Percentiles rank a stretch among this genome's conserved stretches.
Evolutionary conservation across 2,113 vertebrate species (phyloP).

Genomic region (Paraplagusia blochii): DNA sequence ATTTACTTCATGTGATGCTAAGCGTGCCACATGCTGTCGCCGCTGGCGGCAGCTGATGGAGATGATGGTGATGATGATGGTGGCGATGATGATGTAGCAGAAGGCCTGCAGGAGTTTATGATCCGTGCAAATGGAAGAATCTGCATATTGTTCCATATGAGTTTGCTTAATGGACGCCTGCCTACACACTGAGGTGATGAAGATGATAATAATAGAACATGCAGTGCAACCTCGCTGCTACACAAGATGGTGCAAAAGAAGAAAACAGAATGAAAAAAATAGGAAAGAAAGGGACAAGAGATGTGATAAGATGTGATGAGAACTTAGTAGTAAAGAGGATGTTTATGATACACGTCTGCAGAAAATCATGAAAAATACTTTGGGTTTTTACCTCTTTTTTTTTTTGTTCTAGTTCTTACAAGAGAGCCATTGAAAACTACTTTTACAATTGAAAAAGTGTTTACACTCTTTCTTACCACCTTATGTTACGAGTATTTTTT

Average conservation of each 20-base stretch:
- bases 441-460: too few species aligned
- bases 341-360: too few species aligned
- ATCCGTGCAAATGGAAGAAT: conserved; percentile 76
- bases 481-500: too few species aligned
- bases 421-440: too few species aligned
- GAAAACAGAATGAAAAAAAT: too few species aligned
- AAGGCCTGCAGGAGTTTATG: conserved; percentile 75
- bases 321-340: too few species aligned
- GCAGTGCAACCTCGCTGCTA: conserved; percentile 24
- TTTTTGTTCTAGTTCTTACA: too few species aligned
- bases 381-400: too few species aligned
- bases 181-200: conserved; percentile 65
- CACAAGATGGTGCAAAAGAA: not conserved
- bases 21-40: conserved; percentile 52
- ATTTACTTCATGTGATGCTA: conserved; percentile 70
- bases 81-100: conserved; percentile 62
- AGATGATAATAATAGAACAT: conserved; percentile 57
- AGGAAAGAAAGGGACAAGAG: too few species aligned
- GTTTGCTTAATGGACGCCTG: conserved; percentile 72
- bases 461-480: too few species aligned
- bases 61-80: conserved; percentile 21
- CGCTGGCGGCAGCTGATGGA: conserved; percentile 51
- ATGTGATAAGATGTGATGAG: too few species aligned
- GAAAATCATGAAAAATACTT: too few species aligned
- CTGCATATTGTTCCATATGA: conserved; percentile 73